Evolutionary conservation across 1,140 invertebrate species (phyloP).

Genomic region (Parapsyche elsis): DNA sequence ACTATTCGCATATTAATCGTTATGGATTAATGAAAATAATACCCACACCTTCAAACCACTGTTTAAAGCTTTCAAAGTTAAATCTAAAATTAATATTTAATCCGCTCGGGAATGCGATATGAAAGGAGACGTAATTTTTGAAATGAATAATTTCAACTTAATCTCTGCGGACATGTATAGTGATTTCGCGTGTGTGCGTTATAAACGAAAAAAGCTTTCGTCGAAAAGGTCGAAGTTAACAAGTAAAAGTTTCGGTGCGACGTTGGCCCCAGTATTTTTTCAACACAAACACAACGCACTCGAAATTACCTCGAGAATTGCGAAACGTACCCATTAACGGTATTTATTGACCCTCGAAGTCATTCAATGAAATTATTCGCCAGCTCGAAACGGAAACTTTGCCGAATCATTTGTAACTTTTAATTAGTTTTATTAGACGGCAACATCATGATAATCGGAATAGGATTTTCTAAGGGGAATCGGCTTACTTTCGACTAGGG

Average conservation of each 20-base stretch:
- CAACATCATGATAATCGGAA: constrained; percentile 35
- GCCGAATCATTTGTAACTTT: constrained; percentile 40
- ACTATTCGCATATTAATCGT: constrained; percentile 30
- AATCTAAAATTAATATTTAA: no score
- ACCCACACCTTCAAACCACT: neutral
- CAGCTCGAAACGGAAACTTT: constrained; percentile 23
- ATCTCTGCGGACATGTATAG: neutral
- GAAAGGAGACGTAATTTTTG: no score
- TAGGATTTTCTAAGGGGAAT: constrained; percentile 14
- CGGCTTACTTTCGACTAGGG: neutral
- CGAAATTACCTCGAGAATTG: constrained; percentile 26
- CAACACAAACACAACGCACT: constrained; percentile 9
- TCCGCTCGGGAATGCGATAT: no score
- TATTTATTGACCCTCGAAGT: constrained; percentile 38
- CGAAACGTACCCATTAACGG: constrained; percentile 23
- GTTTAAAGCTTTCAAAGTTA: no score
- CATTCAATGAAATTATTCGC: constrained; percentile 35
- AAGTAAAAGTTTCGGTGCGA: constrained; percentile 3
- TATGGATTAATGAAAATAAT: constrained; percentile 14
- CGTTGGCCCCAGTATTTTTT: neutral
- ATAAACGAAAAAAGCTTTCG: neutral
- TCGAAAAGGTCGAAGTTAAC: constrained; percentile 13
- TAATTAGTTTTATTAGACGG: constrained; percentile 43
- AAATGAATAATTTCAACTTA: no score
- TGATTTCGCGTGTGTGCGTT: neutral